Evolutionary conservation across 1,140 invertebrate genomes (phyloP).

Genomic region (Lucilia cuprina): DNA sequence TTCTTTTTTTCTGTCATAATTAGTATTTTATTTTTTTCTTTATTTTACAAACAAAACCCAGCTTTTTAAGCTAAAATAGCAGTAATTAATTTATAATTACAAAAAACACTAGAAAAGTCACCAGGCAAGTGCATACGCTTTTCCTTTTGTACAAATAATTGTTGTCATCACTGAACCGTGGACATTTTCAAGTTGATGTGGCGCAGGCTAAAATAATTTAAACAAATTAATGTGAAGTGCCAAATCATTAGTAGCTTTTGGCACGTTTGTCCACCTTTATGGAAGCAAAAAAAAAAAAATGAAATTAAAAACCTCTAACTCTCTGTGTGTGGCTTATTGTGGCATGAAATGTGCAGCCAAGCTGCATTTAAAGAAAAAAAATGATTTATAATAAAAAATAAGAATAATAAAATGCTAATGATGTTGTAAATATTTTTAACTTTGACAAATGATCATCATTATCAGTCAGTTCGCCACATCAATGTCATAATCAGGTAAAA

Average conservation of each 20-base stretch:
- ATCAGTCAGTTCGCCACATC: not conserved
- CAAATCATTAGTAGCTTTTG: slow-evolving; percentile 5
- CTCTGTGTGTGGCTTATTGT: not conserved
- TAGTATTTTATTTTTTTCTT: too few relatives aligned
- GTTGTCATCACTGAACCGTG: not conserved
- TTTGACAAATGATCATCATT: not conserved
- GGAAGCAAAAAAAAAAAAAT: too few relatives aligned
- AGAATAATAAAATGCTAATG: not conserved
- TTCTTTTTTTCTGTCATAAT: too few relatives aligned
- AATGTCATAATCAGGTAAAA: not conserved
- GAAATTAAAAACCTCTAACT: not conserved
- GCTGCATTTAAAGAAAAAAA: not conserved
- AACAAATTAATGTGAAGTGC: slow-evolving; percentile 12
- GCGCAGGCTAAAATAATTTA: not conserved
- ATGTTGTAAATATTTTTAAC: not conserved
- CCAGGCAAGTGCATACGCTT: not conserved
- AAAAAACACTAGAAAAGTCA: not conserved
- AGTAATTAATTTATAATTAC: not conserved
- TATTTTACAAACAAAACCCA: too few relatives aligned
- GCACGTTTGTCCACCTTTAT: slow-evolving; percentile 11
- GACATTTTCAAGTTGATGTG: not conserved
- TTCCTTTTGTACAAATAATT: not conserved
- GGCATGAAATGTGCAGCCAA: not conserved
- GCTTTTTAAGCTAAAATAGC: not conserved
- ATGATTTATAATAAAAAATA: not conserved